These are phyloP conservation scores for Dunckerocampus dactyliophorus DNA, from an alignment of 2,113 vertebrate genomes.

Conservation along the genomic window DNA sequence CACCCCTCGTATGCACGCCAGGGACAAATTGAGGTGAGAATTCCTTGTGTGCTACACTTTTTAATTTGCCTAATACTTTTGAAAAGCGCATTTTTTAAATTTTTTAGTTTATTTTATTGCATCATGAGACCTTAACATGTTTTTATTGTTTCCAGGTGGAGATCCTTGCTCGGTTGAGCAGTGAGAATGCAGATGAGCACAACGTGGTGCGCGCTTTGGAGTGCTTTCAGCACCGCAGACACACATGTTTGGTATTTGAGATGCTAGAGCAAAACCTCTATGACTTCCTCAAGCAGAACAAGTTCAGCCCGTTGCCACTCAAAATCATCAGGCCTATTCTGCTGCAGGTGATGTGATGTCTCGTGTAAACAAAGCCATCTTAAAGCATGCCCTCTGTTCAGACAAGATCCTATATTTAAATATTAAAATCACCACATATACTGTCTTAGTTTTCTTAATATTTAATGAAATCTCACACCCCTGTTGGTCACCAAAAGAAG, in stretches of 20 bases:
- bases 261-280: slow-evolving; percentile 98
- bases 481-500: no score
- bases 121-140: not conserved
- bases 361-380: not conserved
- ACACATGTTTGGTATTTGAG: slow-evolving; percentile 96
- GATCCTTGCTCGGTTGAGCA: slow-evolving; percentile 90
- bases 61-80: not conserved
- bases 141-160: slow-evolving; percentile 67
- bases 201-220: slow-evolving; percentile 94
- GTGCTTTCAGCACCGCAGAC: slow-evolving; percentile 94
- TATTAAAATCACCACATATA: no score
- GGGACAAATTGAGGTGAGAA: slow-evolving; percentile 88
- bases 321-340: slow-evolving; percentile 94
- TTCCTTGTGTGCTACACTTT: not conserved
- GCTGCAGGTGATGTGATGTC: slow-evolving; percentile 73
- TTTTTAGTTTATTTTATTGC: not conserved
- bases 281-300: slow-evolving; percentile 97
- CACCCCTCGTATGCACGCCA: slow-evolving; percentile 96
- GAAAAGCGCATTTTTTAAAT: not conserved
- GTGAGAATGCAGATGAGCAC: slow-evolving; percentile 93
- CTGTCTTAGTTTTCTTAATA: no score
- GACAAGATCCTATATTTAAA: no score
- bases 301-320: slow-evolving; percentile 94
- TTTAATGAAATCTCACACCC: no score
- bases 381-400: no score